Conservation (phyloP, 2,113 vertebrate genomes). For the Spizaetus ornatus region DNA sequence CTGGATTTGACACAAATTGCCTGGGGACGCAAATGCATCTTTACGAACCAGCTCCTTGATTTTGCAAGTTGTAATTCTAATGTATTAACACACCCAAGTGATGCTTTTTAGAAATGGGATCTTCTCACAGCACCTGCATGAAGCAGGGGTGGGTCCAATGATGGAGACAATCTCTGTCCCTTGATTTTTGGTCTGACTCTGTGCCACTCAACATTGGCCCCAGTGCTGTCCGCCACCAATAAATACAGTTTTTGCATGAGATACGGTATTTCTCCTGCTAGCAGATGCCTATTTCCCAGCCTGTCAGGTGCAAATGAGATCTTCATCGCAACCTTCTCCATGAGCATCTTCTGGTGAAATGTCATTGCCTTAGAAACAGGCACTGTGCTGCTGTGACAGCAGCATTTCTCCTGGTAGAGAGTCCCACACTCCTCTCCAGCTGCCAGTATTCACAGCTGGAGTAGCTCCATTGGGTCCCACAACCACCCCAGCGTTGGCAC, state of each 20-base stretch:
- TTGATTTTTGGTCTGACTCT: neutral
- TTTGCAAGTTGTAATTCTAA: neutral
- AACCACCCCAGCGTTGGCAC: neutral
- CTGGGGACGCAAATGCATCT: neutral
- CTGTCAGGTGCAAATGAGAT: neutral
- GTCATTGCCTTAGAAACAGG: neutral
- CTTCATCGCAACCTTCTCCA: neutral
- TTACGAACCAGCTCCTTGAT: neutral
- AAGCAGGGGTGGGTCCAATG: neutral
- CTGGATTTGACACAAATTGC: neutral
- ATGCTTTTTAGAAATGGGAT: neutral
- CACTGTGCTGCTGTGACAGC: neutral
- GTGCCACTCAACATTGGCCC: neutral
- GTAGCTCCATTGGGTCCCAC: neutral
- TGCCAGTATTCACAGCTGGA: neutral
- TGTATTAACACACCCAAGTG: accelerated
- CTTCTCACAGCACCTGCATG: accelerated
- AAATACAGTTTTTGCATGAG: neutral
- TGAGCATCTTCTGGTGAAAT: neutral
- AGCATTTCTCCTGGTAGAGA: neutral
- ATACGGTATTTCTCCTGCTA: neutral
- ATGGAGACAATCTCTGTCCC: neutral
- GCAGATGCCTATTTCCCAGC: neutral
- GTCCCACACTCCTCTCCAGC: too few species aligned
- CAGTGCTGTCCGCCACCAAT: neutral